A percentile compares a stretch with the other conserved stretches of the same genome.
phyloP scores from a whole-genome alignment of 2,113 vertebrate genomes.

The Bagarius yarrelli region DNA sequence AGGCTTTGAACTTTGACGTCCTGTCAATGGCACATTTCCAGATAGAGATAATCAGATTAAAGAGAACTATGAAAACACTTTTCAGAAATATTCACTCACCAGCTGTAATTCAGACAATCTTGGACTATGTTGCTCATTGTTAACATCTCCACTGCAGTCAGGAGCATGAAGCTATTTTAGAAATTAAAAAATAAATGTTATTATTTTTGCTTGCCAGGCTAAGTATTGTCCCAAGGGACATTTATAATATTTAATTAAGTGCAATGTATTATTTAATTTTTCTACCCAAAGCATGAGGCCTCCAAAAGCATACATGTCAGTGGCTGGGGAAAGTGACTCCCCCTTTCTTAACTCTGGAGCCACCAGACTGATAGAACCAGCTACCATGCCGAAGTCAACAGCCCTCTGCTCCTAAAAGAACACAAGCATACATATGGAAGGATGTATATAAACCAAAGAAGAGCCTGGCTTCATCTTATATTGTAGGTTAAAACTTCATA shows the following conservation, averaged over 20 bases:
- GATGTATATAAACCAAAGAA: not conserved
- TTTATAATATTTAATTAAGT: not conserved
- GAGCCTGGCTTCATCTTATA: not conserved
- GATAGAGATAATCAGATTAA: not conserved
- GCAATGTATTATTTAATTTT: not conserved
- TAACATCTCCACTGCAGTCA: slow-evolving; percentile 61
- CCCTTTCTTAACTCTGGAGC: slow-evolving; percentile 74
- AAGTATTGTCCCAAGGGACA: not conserved
- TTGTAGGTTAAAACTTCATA: not conserved
- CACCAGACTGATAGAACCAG: slow-evolving; percentile 67
- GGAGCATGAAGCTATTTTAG: slow-evolving; percentile 64
- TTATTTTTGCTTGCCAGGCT: not conserved
- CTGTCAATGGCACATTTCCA: slow-evolving; percentile 42
- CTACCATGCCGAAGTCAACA: slow-evolving; percentile 60
- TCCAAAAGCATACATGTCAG: slow-evolving; percentile 77
- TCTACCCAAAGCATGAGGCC: slow-evolving; percentile 67
- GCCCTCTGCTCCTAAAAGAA: slow-evolving; percentile 68
- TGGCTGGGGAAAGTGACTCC: slow-evolving; percentile 66
- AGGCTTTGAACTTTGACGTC: slow-evolving; percentile 45
- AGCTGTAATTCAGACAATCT: slow-evolving; percentile 60
- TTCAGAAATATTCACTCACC: slow-evolving; percentile 58
- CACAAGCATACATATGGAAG: not conserved
- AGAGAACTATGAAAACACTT: not conserved
- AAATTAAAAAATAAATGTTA: not conserved
- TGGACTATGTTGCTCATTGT: slow-evolving; percentile 63